These are phyloP conservation scores for Trachymyrmex cornetzi DNA, from an alignment of 1,140 invertebrate species.

Conservation along the genomic window DNA sequence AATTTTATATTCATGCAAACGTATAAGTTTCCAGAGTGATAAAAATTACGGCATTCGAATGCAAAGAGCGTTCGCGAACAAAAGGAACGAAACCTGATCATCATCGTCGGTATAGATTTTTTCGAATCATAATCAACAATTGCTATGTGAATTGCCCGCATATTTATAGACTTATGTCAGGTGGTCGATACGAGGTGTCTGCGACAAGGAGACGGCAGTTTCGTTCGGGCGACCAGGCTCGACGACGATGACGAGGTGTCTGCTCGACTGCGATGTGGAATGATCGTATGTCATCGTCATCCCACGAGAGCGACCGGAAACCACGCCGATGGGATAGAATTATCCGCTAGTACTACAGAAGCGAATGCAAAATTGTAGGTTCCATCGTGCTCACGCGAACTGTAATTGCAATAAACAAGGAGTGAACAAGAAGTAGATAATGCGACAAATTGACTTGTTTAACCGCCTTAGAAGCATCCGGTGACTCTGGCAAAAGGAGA, in stretches of 20 bases:
- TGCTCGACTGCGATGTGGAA: conserved; percentile 74
- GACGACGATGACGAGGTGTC: conserved; percentile 69
- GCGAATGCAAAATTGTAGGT: conserved; percentile 29
- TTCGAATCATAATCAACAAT: conserved; percentile 71
- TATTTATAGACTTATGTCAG: conserved; percentile 77
- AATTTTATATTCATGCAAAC: background rate
- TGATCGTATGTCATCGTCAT: conserved; percentile 78
- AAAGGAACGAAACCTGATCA: background rate
- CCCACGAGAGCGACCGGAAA: conserved; percentile 9
- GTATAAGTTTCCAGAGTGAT: background rate
- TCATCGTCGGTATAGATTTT: conserved; percentile 19
- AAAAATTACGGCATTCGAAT: background rate
- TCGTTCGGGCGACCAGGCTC: conserved; percentile 65
- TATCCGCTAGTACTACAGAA: conserved; percentile 18
- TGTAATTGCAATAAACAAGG: conserved; percentile 25
- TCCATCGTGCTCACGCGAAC: conserved; percentile 4
- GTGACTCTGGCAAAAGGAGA: background rate
- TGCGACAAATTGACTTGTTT: conserved; percentile 31
- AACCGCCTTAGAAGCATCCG: background rate
- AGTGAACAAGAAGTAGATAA: conserved; percentile 29
- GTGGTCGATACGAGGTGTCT: conserved; percentile 65
- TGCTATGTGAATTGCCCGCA: conserved; percentile 61
- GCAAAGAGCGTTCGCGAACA: background rate
- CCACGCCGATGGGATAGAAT: conserved; percentile 30
- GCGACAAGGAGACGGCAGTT: conserved; percentile 63